Conservation (phyloP, 2,797 vertebrate genomes). For the Loris lydekkerianus region DNA sequence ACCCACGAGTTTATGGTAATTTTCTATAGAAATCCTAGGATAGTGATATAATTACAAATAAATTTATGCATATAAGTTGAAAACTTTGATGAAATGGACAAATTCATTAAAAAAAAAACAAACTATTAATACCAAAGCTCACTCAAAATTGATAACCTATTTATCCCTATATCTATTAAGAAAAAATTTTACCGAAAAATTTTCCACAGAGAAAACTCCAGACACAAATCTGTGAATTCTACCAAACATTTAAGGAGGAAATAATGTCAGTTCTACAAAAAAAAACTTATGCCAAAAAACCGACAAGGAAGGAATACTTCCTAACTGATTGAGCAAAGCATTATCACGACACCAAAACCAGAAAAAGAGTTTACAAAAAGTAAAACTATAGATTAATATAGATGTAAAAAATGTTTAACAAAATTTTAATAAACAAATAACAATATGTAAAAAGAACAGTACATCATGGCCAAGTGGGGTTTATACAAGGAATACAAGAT, state of each 20-base stretch:
- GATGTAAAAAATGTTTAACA: conserved; percentile 27
- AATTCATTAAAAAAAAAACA: conserved; percentile 8
- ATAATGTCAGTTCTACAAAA: not conserved
- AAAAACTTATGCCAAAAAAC: not conserved
- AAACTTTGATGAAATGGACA: not conserved
- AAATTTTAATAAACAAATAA: conserved; percentile 1
- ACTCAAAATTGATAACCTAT: not conserved
- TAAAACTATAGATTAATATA: not conserved
- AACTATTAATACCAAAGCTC: not conserved
- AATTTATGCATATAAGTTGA: not conserved
- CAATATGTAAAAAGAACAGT: conserved; percentile 13
- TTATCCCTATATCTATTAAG: not conserved
- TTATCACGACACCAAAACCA: not conserved
- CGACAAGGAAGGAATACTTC: not conserved
- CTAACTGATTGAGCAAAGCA: not conserved
- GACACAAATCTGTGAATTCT: conserved; percentile 11
- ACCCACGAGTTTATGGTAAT: not conserved
- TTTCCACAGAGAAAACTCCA: conserved; percentile 38
- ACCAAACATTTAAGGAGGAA: not conserved
- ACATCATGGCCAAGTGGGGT: not conserved
- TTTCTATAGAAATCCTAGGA: not conserved
- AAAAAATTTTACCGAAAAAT: not conserved
- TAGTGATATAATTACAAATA: not conserved
- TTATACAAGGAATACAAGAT: not conserved
- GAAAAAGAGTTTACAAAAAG: not conserved